Base-by-base conservation (phyloP, 2,113 vertebrate genomes). In the Lucifuga dentata region DNA sequence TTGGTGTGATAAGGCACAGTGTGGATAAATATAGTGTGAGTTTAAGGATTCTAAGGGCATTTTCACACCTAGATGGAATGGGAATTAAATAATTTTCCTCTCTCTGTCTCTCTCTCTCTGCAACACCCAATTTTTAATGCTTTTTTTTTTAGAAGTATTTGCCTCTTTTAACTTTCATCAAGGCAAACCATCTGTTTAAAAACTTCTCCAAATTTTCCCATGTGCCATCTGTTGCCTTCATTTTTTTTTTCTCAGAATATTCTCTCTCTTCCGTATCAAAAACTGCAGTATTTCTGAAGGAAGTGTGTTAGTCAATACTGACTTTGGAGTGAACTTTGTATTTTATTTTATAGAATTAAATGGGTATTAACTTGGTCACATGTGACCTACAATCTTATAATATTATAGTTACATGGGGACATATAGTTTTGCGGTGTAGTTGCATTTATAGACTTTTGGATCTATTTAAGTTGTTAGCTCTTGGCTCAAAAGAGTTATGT, bases 1-100 rank as follows among this genome's bases (percentile, higher is more conserved):
- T 56, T 55, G 63, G 76, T 56, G 80, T 70, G 85, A 89, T 88
- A 89, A 85, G 71, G 64, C 46, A 68, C 51, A 21, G 50, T 67
- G 56, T 65, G 66, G 49, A 74, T 76, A 80, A 80, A 88, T 85
- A 67, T 48, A 80, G 66, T 80, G 76, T 70, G 76, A 75, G 81
- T 70, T 68, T 65, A 55, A 76, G 46, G 68, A 78, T 68, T 73
- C 41, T 73, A 78, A n/a, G n/a, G n/a, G n/a, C n/a, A n/a, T n/a
- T n/a, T n/a, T n/a, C n/a, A n/a, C n/a, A 7, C 26, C 26, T 29
- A 29, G 56, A 56, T 35, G 46, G 26, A 56, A 12, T 2, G 16
- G 3, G 10, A 65, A 38, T 36, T 7, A 41, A 49, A 12, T 57
- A 41, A 38, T 58, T 8, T 67, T 2, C 36, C 24, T 41, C 7